Base-by-base conservation (phyloP, 2,888 invertebrate genomes). In the Spilosoma lubricipeda region DNA sequence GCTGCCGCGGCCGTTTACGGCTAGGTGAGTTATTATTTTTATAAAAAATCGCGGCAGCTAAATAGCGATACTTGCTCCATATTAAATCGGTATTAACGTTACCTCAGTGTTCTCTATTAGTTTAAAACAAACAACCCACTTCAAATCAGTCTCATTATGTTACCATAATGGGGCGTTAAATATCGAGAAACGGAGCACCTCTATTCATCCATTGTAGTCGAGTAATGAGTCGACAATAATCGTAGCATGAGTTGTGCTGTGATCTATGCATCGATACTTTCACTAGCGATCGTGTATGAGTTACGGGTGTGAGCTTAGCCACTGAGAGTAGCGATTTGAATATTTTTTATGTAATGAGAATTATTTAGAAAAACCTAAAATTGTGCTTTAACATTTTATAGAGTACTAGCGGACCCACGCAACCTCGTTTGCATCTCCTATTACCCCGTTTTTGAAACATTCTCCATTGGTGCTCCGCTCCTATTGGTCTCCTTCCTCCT, bases 251-350 rank as follows among this genome's bases (percentile, higher is more conserved):
- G n/a, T 23, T 52, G 42, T n/a, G n/a, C 42, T 45, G 45, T 80
- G 81, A 84, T 84, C 85, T 84, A 56, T 56, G 52, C 82, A 80
- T 84, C 79, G 77, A 77, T 84, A 79, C 81, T 82, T 85, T 85
- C 83, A 78, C 83, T 83, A 71, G 63, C 64, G 36, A 27, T 74
- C 70, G 73, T 72, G 70, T 85, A 73, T 78, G 73, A 67, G 66
- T 13, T 70, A 33, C 66, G 74, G 73, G 20, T 73, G 76, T 15
- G 76, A 67, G 27, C 23, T 18, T 27, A 5, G 52, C 67, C 9
- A 23, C 23, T 56, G 48, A 59, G 69, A 70, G 11, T 56, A 66
- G 69, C 70, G 65, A 36, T 27, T 45, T 74, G 13, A 64, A 33
- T 64, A 9, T 5, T 42, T 42, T 42, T 42, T 42, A 42, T 42